Evolutionary conservation across 1,140 invertebrate species (phyloP).

Genomic region (Drosophila novamexicana): DNA sequence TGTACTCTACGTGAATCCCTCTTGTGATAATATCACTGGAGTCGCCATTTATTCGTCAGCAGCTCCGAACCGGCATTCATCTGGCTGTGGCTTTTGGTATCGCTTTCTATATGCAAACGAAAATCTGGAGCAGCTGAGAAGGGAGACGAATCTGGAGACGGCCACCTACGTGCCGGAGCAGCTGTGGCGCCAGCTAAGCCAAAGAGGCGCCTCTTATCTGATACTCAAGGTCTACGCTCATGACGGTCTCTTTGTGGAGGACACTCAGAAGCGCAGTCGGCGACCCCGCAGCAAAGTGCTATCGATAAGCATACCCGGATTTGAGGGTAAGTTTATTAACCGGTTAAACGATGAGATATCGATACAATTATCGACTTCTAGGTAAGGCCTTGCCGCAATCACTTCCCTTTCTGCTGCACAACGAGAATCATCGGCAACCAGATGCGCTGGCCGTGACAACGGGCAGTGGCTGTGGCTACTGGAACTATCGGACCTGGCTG

Average conservation of each 20-base stretch:
- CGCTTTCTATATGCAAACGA: conserved; percentile 67
- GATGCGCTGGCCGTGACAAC: conserved; percentile 27
- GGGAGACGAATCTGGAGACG: conserved; percentile 54
- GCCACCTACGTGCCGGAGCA: conserved; percentile 58
- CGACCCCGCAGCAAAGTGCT: conserved; percentile 75
- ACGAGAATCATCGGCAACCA: conserved; percentile 63
- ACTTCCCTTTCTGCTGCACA: conserved; percentile 66
- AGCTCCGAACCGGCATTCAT: conserved; percentile 4
- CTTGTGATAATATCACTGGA: conserved; percentile 62
- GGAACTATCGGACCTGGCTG: conserved; percentile 78
- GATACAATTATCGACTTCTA: conserved; percentile 5
- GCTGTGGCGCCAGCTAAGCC: conserved; percentile 48
- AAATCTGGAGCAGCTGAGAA: conserved; percentile 37
- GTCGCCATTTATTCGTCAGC: conserved; percentile 62
- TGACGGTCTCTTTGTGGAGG: conserved; percentile 75
- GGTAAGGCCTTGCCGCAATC: conserved; percentile 31
- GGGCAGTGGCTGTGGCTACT: conserved; percentile 73
- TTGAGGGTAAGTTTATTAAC: conserved; percentile 36
- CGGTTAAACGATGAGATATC: background rate
- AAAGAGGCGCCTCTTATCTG: conserved; percentile 21
- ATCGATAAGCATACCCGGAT: conserved; percentile 68
- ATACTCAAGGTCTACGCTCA: conserved; percentile 74
- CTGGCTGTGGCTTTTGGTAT: conserved; percentile 59
- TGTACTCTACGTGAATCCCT: conserved; percentile 72
- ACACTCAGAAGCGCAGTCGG: conserved; percentile 28